A percentile compares a stretch with the other conserved stretches of the same genome.
Evolutionary conservation across 2,888 invertebrate genomes (phyloP).

Genomic region (Dasysyrphus tricinctus): DNA sequence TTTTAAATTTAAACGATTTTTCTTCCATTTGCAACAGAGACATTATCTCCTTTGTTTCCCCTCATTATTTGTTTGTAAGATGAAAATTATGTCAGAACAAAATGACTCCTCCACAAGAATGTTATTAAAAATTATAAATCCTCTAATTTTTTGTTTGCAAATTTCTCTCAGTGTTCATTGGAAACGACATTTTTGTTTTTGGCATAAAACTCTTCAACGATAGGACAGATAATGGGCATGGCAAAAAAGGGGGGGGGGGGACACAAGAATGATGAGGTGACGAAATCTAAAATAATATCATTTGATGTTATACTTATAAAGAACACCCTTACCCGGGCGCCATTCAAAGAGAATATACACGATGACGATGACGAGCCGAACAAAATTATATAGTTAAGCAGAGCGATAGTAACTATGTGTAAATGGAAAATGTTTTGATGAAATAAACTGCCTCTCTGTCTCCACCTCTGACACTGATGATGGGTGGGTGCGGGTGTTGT

Average conservation of each 20-base stretch:
- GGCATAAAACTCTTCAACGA: neutral
- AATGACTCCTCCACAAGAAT: too few relatives aligned
- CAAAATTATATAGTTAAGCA: neutral
- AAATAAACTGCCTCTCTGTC: constrained; percentile 19
- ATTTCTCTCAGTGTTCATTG: constrained; percentile 18
- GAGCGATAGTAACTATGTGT: constrained; percentile 21
- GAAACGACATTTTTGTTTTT: constrained; percentile 21
- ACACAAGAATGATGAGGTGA: constrained; percentile 64
- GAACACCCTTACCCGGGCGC: constrained; percentile 42
- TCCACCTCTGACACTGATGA: neutral
- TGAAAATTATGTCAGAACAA: too few relatives aligned
- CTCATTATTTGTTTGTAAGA: too few relatives aligned
- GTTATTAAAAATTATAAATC: too few relatives aligned
- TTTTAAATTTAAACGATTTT: too few relatives aligned
- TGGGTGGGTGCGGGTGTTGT: too few relatives aligned
- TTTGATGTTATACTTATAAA: constrained; percentile 66
- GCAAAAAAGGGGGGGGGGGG: neutral
- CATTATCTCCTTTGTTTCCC: too few relatives aligned
- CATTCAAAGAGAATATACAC: constrained; percentile 47
- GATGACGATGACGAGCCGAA: constrained; percentile 4
- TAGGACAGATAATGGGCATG: neutral
- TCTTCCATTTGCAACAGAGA: too few relatives aligned
- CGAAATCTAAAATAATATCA: constrained; percentile 73
- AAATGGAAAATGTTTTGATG: constrained; percentile 37
- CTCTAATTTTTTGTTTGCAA: too few relatives aligned